These are phyloP conservation scores for Vanessa cardui DNA, from an alignment of 2,888 invertebrate genomes.

Conservation along the genomic window DNA sequence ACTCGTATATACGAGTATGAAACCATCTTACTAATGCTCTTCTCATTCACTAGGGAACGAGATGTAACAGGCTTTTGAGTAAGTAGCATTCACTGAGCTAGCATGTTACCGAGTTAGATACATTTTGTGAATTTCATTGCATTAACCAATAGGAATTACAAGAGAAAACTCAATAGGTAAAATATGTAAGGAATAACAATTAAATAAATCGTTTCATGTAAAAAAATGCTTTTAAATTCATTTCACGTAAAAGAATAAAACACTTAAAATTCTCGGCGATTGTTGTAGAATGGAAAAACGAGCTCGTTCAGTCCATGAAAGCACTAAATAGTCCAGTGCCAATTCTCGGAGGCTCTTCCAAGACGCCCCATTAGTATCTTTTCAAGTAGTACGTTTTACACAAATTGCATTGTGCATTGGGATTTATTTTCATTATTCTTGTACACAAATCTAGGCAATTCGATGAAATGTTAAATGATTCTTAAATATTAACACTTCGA, in stretches of 20 bases:
- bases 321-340: slow-evolving; percentile 11
- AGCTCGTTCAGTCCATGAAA: neutral
- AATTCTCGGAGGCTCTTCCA: slow-evolving; percentile 9
- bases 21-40: neutral
- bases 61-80: neutral
- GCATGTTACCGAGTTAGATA: too few relatives aligned
- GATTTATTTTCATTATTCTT: slow-evolving; percentile 1
- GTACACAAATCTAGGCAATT: neutral
- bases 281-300: neutral
- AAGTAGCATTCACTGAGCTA: too few relatives aligned
- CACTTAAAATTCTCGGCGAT: neutral
- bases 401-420: slow-evolving; percentile 4
- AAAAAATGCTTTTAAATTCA: too few relatives aligned
- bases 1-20: neutral
- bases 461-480: too few relatives aligned
- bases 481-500: too few relatives aligned
- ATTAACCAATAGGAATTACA: too few relatives aligned
- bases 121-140: too few relatives aligned
- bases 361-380: slow-evolving; percentile 8
- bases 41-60: neutral
- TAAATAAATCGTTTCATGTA: too few relatives aligned
- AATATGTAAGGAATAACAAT: too few relatives aligned
- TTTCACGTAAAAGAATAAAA: neutral
- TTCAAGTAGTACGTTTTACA: slow-evolving; percentile 3
- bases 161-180: too few relatives aligned